Evolutionary conservation across 2,888 invertebrate species (phyloP), one percentile per base, ranked within the genome.

Genomic region (Lepidochrysops patricia): DNA sequence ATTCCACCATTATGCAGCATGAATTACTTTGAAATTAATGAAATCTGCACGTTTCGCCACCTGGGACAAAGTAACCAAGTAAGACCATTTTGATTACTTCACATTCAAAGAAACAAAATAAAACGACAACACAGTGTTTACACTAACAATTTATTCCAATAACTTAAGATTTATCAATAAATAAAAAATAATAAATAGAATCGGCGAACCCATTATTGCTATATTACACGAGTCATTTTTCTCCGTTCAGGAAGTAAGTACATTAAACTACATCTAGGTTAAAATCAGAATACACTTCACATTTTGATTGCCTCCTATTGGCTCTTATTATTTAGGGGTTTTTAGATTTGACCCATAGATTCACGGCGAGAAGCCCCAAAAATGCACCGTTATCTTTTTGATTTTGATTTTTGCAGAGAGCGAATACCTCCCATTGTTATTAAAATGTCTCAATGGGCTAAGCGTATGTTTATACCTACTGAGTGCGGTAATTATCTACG

Each of bases 181-280:
- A 52, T 61, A 60, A 62, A 60, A 58, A 26, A 19, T 49, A 49
- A 49, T 54, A 54, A 54, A 54, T 54, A 29, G 32, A 29, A 54
- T 54, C 54, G 32, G 12, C 29, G 23, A 52, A 54, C 15, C 7
- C 19, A 54, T 27, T 54, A 54, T 26, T 59, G 52, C 50, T 52
- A 52, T 13, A 15, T 32, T 52, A 25, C 35, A 56, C 19, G 37
- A 56, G 52, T 34, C 48, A 25, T 64, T 64, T 66, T 62, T 59
- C 65, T 66, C 65, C 65, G 48, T 13, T 57, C 12, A 29, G 65
- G 63, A 54, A 62, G 64, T 66, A 65, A 66, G 66, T 66, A 66
- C 66, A 57, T 49, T 48, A 57, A 13, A 57, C 57, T 48, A 29
- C 2, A 43, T 25, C 27, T 48, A 26, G 6, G 15, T 43, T 43